Evolutionary conservation across 1,140 invertebrate genomes (phyloP).

Genomic region (Telenomus remus): DNA sequence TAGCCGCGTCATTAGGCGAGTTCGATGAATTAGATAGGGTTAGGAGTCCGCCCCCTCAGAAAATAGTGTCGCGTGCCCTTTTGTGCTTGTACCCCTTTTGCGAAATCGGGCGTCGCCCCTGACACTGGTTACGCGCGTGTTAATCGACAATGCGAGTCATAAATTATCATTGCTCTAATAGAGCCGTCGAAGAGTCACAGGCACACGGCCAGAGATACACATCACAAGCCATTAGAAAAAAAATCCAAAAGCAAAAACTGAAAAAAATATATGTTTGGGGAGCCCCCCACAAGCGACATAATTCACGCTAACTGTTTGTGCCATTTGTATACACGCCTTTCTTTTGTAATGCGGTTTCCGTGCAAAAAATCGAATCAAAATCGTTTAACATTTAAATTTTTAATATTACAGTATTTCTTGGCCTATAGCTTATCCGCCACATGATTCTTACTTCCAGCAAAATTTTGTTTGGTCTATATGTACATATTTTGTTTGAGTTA

Average conservation of each 20-base stretch:
- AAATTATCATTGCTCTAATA: conserved; percentile 75
- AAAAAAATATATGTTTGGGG: conserved; percentile 20
- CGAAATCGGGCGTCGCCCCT: conserved; percentile 34
- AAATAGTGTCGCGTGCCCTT: conserved; percentile 73
- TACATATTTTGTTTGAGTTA: too few relatives aligned
- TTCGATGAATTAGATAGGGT: conserved; percentile 72
- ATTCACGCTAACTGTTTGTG: conserved; percentile 65
- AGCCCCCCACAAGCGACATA: conserved; percentile 54
- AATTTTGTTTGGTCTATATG: too few relatives aligned
- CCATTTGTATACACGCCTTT: conserved; percentile 60
- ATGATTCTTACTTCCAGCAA: too few relatives aligned
- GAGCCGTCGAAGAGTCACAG: conserved; percentile 64
- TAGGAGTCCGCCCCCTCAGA: conserved; percentile 57
- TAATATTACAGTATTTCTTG: too few relatives aligned
- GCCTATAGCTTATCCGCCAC: too few relatives aligned
- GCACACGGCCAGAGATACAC: conserved; percentile 49
- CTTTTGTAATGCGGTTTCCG: conserved; percentile 45
- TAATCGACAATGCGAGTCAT: conserved; percentile 74
- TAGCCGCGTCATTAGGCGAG: conserved; percentile 70
- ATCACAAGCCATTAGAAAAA: conserved; percentile 37
- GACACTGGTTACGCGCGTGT: conserved; percentile 68
- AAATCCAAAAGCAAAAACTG: conserved; percentile 60
- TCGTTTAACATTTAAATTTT: too few relatives aligned
- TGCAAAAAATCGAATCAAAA: conserved; percentile 11
- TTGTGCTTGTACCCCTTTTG: conserved; percentile 68